Evolutionary conservation across 2,797 vertebrate species (phyloP).

Genomic region (Graptemys geographica): DNA sequence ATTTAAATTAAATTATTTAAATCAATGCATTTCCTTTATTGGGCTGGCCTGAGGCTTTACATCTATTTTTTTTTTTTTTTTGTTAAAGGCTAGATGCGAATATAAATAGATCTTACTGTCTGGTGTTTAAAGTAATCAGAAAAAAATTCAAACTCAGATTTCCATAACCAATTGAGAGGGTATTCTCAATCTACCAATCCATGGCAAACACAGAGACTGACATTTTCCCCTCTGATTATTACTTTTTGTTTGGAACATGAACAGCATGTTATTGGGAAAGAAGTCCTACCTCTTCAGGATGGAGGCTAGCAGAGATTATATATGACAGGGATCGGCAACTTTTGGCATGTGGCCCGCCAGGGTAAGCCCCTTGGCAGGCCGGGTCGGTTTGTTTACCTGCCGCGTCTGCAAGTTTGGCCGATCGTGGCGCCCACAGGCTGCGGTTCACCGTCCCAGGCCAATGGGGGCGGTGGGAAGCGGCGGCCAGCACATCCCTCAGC

Average conservation of each 20-base stretch:
- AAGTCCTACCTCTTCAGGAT: conserved; percentile 27
- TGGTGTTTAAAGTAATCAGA: neutral
- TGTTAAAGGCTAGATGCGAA: neutral
- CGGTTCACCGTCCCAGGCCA: no score
- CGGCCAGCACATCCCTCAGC: no score
- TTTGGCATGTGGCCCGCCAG: no score
- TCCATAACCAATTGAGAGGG: neutral
- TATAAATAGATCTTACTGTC: neutral
- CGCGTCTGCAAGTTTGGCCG: no score
- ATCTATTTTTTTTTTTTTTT: neutral
- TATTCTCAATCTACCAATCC: neutral
- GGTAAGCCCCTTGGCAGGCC: no score
- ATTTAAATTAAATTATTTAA: neutral
- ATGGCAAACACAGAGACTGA: neutral
- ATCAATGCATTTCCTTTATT: neutral
- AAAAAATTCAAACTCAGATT: neutral
- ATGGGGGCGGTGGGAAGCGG: no score
- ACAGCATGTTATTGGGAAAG: neutral
- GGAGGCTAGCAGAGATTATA: conserved; percentile 37
- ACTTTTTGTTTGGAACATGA: neutral
- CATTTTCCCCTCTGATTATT: neutral
- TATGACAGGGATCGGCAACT: neutral
- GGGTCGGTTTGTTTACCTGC: no score
- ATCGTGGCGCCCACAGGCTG: no score
- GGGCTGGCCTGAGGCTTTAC: neutral